Base-by-base conservation (phyloP, 2,113 vertebrate species). In the Sander vitreus region DNA sequence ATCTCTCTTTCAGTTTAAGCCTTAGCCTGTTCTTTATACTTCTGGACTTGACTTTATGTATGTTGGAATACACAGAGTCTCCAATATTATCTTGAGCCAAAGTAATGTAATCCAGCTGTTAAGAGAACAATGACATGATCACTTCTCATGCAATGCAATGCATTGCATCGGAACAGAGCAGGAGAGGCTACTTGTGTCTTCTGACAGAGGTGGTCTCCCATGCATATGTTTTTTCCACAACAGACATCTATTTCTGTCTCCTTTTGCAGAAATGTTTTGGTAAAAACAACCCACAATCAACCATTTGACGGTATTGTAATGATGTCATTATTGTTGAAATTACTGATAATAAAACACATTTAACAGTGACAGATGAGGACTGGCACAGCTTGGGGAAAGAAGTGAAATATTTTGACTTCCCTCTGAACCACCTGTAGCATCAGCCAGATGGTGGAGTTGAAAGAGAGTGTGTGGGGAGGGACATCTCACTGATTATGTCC, bases 401-500 rank as follows among this genome's bases (percentile, higher is more conserved):
- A 47, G 0, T 43, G 0, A 80, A 87, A 84, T 88, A 84, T 91
- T 90, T 77, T 81, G 78, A 90, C 88, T 91, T 81, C 36, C 50
- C 54, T 70, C 72, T 43, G 47, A 88, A 79, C 71, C 86, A 91
- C 92, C 90, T 92, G 89, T 90, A 79, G 90, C 74, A 8, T 30
- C 33, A 60, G 79, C 83, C 90, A 93, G 89, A 91, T 93, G 90
- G 89, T 80, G 63, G 53, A 83, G 76, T 76, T 63, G 76, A 86
- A 80, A 86, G 66, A n/a, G n/a, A 54, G 80, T 76, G 83, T 87
- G 81, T 67, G 60, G 55, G 64, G 84, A 81, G 80, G 85, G 89
- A 87, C 85, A 76, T 85, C 72, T 83, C 74, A 50, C 71, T 90
- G 87, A 89, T 85, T 89, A 80, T 74, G 75, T 89, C 75, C 78